Base-by-base conservation (phyloP, 2,113 vertebrate species). In the Ancistrus triradiatus region DNA sequence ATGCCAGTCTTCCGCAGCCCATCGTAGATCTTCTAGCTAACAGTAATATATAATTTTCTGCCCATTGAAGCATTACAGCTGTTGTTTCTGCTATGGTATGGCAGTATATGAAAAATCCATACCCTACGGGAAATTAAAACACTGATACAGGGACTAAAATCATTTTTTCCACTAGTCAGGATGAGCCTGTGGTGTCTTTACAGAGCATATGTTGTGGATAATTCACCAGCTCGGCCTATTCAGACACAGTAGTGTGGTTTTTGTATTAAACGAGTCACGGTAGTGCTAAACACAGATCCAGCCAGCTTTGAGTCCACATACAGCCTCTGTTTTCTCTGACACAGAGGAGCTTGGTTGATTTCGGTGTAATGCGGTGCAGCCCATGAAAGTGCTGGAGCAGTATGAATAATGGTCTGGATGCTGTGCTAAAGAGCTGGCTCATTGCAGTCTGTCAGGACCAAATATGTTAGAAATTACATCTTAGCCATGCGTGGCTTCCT, bases 311-410 rank as follows among this genome's bases (percentile, higher is more conserved):
- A 70, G 57, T 70, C 66, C 55, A 64, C 24, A 58, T 11, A 24
- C 68, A 42, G 46, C 50, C 56, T 70, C 73, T 79, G 59, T 75
- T 75, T 73, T 38, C 63, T 61, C 67, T 66, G 24, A 63, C 55
- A 19, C 49, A 71, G 55, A 48, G 55, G 56, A 55, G 56, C 47
- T 72, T 66, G 68, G 77, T 79, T 73, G 74, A 72, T 76, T 76
- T 49, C 62, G 46, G 74, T 55, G 56, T 77, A 79, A 77, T 73
- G 67, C 59, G 52, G 21, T 63, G 56, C 74, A 73, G 73, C 46
- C 69, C 60, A 44, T 58, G 60, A 28, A 64, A 49, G 48, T 21
- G 42, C 17, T 58, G 18, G 25, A 63, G 38, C 15, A 40, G 56
- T 60, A 59, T 68, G 61, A 69, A 74, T 48, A 69, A 63, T 48